Base-by-base conservation (phyloP, 2,797 vertebrate genomes). In the Harpagifer antarcticus region DNA sequence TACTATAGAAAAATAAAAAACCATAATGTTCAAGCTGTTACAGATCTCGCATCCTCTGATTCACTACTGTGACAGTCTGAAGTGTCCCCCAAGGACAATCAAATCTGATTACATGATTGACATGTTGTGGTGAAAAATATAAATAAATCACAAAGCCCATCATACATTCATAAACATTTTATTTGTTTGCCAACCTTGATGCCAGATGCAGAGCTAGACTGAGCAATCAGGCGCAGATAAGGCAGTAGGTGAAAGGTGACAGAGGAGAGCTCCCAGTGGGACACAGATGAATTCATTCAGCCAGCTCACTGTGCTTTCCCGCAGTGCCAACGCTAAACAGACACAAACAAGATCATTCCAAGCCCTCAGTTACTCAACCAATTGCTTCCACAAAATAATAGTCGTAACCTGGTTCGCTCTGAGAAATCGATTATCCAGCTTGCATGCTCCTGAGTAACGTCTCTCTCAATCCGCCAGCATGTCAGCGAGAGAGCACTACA, bases 221-320 rank as follows among this genome's bases (percentile, higher is more conserved):
- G 23, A 14, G 76, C 76, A 72, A 86, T 68, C 43, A 61, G 62
- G 77, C 17, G 2, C 19, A 37, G 70, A 82, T 86, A 69, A 82
- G 52, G 80, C 68, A 90, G 68, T 82, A n/a, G 86, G 86, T 85
- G 88, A 92, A 76, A 91, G 89, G 87, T 87, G 82, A 94, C 62
- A 3, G 59, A 61, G 54, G 74, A 69, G 50, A 80, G 64, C 48
- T 90, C 84, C 82, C 86, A 54, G 47, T 52, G 84, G 87, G 79
- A 81, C 48, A 3, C 20, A 63, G 66, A 56, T 61, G 64, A 81
- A 91, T 80, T 45, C 67, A 79, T 75, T 68, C 73, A 82, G 73
- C 45, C 14, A 42, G 64, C 70, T 81, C 68, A 57, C 53, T 23
- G 1, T 31, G 8, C 48, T 73, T 66, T 72, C 70, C 65, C 67